Evolutionary conservation across 2,888 invertebrate species (phyloP), one percentile per base, ranked within the genome.

Genomic region (Leucophenga maculata): DNA sequence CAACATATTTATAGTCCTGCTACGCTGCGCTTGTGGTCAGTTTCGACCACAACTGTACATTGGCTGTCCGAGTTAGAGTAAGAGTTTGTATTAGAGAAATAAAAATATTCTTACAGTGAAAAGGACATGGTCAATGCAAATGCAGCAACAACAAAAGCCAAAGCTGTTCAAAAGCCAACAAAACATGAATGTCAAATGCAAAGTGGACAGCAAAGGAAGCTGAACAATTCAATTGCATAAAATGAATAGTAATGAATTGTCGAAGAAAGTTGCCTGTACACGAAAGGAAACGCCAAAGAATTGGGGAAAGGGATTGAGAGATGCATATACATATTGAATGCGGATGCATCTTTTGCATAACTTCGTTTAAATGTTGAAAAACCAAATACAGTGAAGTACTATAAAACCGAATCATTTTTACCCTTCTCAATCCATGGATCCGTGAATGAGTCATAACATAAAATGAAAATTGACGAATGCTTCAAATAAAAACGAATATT

Each of bases 161-260:
- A 26, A 18, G 48, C 26, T 26, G 26, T 26, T 26, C 4, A 4
- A 26, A 26, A 26, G 26, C n/a, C 13, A 52, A 65, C 22, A 64
- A 31, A 48, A 31, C 55, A 66, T 22, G 50, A 66, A 32, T 65
- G 26, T 18, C n/a, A 31, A 57, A 26, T 26, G 32, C 65, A 54
- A 64, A 26, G 4, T 26, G 26, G 26, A 26, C 26, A 26, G 26
- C 26, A 39, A 62, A 69, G 71, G 69, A 70, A 75, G 70, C 69
- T 54, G 75, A 74, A 78, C 85, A 85, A 83, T 83, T 83, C 81
- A 85, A 83, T 83, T 83, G 83, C 85, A 85, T 84, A 85, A 84
- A 81, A 84, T 82, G 83, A 84, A 85, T 83, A 79, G 84, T 82
- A 83, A 85, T 83, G 85, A 85, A 83, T 83, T 79, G 85, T 74